These are phyloP conservation scores for Lithophane socia DNA, from an alignment of 2,888 invertebrate genomes.

Conservation along the genomic window DNA sequence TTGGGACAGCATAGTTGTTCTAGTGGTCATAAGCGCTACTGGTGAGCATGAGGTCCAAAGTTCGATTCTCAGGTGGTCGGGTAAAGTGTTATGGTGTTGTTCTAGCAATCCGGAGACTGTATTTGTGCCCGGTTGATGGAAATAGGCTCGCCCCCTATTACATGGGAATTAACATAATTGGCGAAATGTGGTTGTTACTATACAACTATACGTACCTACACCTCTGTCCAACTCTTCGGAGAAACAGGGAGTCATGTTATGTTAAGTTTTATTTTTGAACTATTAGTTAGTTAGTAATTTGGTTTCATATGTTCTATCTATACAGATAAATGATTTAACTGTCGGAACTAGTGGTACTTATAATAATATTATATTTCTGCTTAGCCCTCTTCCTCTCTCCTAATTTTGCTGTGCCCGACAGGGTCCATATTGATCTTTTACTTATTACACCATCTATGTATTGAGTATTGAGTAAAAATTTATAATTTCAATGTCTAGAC, in stretches of 20 bases:
- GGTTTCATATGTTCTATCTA: no score
- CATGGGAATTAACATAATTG: not conserved
- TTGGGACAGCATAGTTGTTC: not conserved
- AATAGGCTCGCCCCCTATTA: not conserved
- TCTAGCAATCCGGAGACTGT: not conserved
- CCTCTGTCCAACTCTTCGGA: not conserved
- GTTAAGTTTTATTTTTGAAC: not conserved
- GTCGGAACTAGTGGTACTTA: not conserved
- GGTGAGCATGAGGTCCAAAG: not conserved
- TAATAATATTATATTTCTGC: no score
- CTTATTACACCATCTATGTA: no score
- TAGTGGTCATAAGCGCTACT: not conserved
- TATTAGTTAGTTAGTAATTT: not conserved
- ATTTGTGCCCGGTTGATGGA: not conserved
- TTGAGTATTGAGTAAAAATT: no score
- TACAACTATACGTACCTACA: no score
- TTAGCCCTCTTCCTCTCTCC: no score
- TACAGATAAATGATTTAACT: not conserved
- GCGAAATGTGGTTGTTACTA: not conserved
- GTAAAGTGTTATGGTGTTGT: no score
- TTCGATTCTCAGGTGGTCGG: not conserved
- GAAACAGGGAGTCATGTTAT: not conserved
- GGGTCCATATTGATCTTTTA: no score
- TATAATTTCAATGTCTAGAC: constrained; percentile 9
- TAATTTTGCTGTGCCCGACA: no score